A percentile compares a stretch with the other conserved stretches of the same genome.
Conservation (phyloP, 2,888 invertebrate genomes). For the Acrocyrtus sp. region DNA sequence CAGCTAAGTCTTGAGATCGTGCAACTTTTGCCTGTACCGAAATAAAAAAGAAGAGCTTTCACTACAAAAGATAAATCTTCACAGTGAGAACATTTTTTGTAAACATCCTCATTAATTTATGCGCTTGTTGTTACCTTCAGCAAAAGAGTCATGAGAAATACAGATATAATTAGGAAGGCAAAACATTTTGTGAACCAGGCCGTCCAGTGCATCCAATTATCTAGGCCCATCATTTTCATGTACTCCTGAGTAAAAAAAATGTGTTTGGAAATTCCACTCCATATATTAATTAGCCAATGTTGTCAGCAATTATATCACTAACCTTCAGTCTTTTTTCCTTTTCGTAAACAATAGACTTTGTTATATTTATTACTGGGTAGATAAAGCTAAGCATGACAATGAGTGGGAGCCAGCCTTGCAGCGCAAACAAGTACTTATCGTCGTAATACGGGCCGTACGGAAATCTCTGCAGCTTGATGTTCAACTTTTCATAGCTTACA, state of each 20-base stretch:
- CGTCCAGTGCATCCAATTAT: slow-evolving; percentile 85
- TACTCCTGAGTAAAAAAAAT: slow-evolving; percentile 77
- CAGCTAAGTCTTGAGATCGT: slow-evolving; percentile 68
- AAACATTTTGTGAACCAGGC: slow-evolving; percentile 88
- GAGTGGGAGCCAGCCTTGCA: slow-evolving; percentile 77
- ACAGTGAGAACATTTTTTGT: too few relatives aligned
- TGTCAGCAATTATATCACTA: not conserved
- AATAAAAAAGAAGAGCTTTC: not conserved
- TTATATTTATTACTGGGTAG: slow-evolving; percentile 81
- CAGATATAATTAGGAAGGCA: slow-evolving; percentile 74
- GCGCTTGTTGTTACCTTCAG: slow-evolving; percentile 63
- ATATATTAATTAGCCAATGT: too few relatives aligned
- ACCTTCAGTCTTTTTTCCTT: slow-evolving; percentile 79
- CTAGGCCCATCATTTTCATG: slow-evolving; percentile 92
- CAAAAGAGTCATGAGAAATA: slow-evolving; percentile 68
- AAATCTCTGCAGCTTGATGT: slow-evolving; percentile 66
- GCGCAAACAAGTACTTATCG: slow-evolving; percentile 68
- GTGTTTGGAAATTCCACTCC: too few relatives aligned
- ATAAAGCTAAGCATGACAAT: slow-evolving; percentile 84
- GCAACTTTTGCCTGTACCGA: slow-evolving; percentile 40
- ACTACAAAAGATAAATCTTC: too few relatives aligned
- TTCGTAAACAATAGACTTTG: slow-evolving; percentile 78
- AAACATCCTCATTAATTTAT: too few relatives aligned
- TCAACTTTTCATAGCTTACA: slow-evolving; percentile 38
- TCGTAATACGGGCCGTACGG: slow-evolving; percentile 78